Evolutionary conservation across 1,140 invertebrate genomes (phyloP), one percentile per base, ranked within the genome.

Genomic region (Thaumatotibia leucotreta): DNA sequence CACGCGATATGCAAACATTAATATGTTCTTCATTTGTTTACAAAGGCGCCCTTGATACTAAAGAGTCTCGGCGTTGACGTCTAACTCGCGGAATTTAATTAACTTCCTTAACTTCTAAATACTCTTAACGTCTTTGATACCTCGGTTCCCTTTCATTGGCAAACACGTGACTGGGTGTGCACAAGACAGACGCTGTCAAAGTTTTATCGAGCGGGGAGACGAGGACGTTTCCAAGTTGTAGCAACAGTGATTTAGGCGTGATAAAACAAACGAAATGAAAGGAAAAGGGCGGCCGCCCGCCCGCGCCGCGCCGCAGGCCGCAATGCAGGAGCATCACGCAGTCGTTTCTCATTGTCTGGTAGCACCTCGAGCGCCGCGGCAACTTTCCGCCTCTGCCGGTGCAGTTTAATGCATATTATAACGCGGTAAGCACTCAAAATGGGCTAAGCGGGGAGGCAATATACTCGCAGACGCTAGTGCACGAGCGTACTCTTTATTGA

Each of bases 41-140:
- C 83, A 84, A 86, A 86, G 76, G 76, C 79, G 76, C 83, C 80
- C 84, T 86, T 86, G 81, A 82, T 84, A 80, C 80, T 84, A 80
- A 84, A 83, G 79, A 88, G 77, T 77, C 78, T 70, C 79, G 74
- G 72, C 76, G 82, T 79, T 80, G 81, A 84, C 80, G 79, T 82
- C 85, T 82, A 83, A 88, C 85, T 86, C 80, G 79, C 74, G 78
- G 80, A 87, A 88, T 90, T 89, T 90, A 90, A 90, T 90, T 90
- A 90, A 89, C 83, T 90, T 90, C 80, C 83, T 88, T 91, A 90
- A 89, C 84, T 91, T 86, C 82, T 86, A 91, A 91, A 91, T 84
- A 87, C 85, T 90, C 88, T 87, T 89, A 88, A 86, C 84, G 85
- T 88, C 88, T 91, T 86, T 86, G 84, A 88, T 91, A 89, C 79